Percentiles rank a stretch among this genome's conserved stretches.
phyloP scores from a whole-genome alignment of 2,113 vertebrate species.

The Sula dactylatra region DNA sequence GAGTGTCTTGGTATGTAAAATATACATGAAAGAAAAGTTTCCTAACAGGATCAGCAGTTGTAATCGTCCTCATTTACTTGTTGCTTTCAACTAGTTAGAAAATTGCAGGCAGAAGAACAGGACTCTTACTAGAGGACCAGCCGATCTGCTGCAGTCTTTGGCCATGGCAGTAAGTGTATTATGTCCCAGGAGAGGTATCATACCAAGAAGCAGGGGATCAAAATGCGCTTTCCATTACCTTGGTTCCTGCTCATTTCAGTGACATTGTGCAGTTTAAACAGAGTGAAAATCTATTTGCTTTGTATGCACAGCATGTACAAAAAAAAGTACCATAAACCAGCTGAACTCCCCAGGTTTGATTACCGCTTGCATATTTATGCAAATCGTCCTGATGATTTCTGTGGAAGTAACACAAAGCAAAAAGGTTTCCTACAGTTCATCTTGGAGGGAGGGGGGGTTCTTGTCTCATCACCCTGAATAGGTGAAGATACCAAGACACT shows the following conservation, averaged over 20 bases:
- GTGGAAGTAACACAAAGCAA: background rate
- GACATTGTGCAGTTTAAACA: background rate
- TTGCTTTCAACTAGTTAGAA: background rate
- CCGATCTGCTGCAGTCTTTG: background rate
- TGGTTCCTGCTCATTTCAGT: background rate
- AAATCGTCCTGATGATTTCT: background rate
- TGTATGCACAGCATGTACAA: background rate
- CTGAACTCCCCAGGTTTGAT: background rate
- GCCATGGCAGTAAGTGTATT: background rate
- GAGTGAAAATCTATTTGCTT: background rate
- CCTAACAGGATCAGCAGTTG: background rate
- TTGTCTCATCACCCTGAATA: background rate
- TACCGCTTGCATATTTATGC: background rate
- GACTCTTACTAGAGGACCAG: background rate
- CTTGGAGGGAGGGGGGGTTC: background rate
- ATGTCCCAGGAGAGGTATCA: fast-evolving
- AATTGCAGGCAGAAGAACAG: background rate
- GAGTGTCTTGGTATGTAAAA: background rate
- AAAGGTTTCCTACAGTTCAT: background rate
- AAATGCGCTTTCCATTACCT: background rate
- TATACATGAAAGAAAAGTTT: background rate
- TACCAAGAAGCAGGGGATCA: background rate
- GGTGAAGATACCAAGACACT: background rate
- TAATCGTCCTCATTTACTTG: background rate
- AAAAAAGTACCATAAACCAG: background rate